Conservation (phyloP, 2,113 vertebrate genomes). For the Artemisiospiza belli region DNA sequence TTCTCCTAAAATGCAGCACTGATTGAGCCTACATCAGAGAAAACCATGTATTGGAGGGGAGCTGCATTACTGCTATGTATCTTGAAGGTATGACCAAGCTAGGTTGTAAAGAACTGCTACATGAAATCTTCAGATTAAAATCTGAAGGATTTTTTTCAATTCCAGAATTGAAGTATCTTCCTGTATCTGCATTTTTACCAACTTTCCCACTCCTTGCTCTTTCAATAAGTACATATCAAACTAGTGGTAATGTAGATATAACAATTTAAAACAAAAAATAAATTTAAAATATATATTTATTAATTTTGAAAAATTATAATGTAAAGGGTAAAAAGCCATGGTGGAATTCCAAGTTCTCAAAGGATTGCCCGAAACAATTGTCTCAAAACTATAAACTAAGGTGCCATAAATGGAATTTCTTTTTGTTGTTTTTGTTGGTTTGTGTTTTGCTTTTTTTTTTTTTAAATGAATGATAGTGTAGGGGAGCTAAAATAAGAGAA, state of each 20-base stretch:
- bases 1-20: background rate
- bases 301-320: background rate
- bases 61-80: background rate
- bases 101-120: background rate
- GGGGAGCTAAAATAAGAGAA: background rate
- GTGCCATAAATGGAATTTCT: background rate
- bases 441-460: fast-evolving
- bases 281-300: background rate
- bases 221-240: background rate
- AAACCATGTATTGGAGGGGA: fast-evolving
- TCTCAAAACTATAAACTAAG: background rate
- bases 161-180: background rate
- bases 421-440: background rate
- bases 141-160: background rate
- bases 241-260: background rate
- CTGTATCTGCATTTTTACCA: background rate
- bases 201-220: background rate
- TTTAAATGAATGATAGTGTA: background rate
- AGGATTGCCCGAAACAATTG: background rate
- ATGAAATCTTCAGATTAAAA: background rate
- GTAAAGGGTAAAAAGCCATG: background rate
- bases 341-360: background rate
- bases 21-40: background rate
- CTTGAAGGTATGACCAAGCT: background rate
- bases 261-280: background rate